Evolutionary conservation across 2,113 vertebrate genomes (phyloP).

Genomic region (Oncorhynchus nerka): DNA sequence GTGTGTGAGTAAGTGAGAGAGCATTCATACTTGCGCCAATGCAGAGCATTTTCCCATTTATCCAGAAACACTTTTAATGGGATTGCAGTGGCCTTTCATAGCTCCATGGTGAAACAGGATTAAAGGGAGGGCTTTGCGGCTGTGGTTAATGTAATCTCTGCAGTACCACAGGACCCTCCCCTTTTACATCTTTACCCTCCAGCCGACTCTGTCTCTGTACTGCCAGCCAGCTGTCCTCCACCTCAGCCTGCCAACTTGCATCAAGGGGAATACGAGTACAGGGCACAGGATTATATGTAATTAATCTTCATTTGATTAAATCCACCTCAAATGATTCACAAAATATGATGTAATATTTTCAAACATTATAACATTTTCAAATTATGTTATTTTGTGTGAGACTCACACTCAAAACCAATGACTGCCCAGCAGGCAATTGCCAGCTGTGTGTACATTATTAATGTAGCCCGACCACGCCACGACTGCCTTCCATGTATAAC

Average conservation of each 20-base stretch:
- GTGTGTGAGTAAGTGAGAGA: too few species aligned
- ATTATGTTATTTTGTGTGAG: too few species aligned
- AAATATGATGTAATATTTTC: too few species aligned
- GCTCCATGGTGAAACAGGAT: conserved; percentile 13
- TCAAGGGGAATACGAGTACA: not conserved
- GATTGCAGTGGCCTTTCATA: not conserved
- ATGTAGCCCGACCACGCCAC: too few species aligned
- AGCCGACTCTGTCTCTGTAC: not conserved
- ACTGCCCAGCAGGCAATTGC: too few species aligned
- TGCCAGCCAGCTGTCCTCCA: conserved; percentile 8
- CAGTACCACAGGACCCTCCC: not conserved
- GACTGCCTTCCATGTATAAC: too few species aligned
- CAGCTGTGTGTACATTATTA: too few species aligned
- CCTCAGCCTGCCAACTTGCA: not conserved
- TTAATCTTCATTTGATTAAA: conserved; percentile 11
- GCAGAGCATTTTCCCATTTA: conserved; percentile 2
- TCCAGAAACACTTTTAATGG: conserved; percentile 8
- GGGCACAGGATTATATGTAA: conserved; percentile 1
- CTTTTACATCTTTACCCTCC: not conserved
- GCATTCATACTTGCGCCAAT: too few species aligned
- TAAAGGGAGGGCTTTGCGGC: not conserved
- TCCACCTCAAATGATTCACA: not conserved
- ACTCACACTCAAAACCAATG: too few species aligned
- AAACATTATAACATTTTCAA: too few species aligned
- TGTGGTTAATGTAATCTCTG: not conserved